Evolutionary conservation across 92 coral and sea anemone species (phyloP), one percentile per base, ranked within the genome.

Genomic region (Hydrozoanthus gracilis): DNA sequence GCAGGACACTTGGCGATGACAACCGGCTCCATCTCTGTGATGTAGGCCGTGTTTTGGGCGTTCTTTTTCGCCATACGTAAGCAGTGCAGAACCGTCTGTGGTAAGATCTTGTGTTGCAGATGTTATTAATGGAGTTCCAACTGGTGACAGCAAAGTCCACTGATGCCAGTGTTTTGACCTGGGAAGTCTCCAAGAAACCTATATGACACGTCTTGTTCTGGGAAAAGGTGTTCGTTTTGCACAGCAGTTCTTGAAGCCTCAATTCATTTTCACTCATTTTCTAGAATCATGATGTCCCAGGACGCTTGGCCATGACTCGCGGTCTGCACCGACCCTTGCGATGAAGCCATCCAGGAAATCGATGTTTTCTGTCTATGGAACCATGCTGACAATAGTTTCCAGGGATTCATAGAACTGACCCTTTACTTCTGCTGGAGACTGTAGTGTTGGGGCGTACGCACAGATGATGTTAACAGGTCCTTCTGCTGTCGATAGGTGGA

Each of bases 401-500:
- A 86, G 84, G n/a, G 56, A 47, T 0, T 87, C 90, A 20, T 90
- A 90, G 71, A 90, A 90, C 84, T 71, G 74, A 84, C 87, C 84
- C 54, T 86, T 90, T 56, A 67, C 84, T 16, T 89, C 92, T 6
- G 87, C 3, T 50, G 91, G 1, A 35, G 82, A 55, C 51, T 62
- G n/a, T 14, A 48, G 44, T 44, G 66, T 48, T 77, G 83, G 1
- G 39, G 83, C 58, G 8, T 39, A 55, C 1, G 16, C 70, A 64
- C 92, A 75, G 15, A 89, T 85, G 76, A 27, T 27, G 39, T 27
- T 27, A 27, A 27, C 71, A 3, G 16, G 83, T 18, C 14, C 62
- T 77, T 77, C 78, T 51, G 51, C 65, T 14, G 10, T 44, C 6
- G 62, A 16, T 1, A 11, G 60, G 52, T 62, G 39, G 39, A 27